These are phyloP conservation scores for Lycaon pictus DNA, from an alignment of 2,113 vertebrate species.

Conservation along the genomic window DNA sequence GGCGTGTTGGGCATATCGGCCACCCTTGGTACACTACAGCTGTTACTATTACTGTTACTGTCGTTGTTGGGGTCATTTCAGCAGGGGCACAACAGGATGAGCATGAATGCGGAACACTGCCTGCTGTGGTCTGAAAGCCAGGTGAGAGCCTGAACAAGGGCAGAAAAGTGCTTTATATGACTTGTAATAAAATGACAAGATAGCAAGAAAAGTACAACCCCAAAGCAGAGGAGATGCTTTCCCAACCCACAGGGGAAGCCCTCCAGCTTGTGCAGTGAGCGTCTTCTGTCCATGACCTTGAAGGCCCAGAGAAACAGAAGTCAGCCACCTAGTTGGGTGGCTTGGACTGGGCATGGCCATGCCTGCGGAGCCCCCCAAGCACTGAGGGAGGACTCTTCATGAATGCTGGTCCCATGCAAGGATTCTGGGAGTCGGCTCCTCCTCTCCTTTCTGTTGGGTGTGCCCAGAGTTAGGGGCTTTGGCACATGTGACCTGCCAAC, in stretches of 20 bases:
- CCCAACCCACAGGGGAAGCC: neutral
- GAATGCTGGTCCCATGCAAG: neutral
- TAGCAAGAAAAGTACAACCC: neutral
- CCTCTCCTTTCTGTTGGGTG: neutral
- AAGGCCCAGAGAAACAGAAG: neutral
- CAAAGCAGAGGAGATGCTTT: neutral
- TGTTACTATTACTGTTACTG: too few species aligned
- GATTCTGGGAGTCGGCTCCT: neutral
- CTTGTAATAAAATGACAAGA: neutral
- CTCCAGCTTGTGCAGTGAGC: accelerated
- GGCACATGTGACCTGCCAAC: neutral
- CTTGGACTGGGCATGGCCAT: accelerated
- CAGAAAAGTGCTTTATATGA: neutral
- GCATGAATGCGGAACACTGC: accelerated
- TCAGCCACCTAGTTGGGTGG: accelerated
- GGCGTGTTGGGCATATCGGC: accelerated
- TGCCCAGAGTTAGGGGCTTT: neutral
- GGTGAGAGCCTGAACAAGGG: neutral
- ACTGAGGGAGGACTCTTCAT: neutral
- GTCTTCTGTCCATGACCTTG: accelerated
- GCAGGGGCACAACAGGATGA: neutral
- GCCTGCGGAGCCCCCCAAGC: accelerated
- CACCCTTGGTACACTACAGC: neutral
- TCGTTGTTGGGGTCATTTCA: neutral
- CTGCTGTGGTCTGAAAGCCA: neutral